A percentile compares a stretch with the other conserved stretches of the same genome.
phyloP scores from a whole-genome alignment of 2,797 vertebrate species.

The Malacoctenus gilli region DNA sequence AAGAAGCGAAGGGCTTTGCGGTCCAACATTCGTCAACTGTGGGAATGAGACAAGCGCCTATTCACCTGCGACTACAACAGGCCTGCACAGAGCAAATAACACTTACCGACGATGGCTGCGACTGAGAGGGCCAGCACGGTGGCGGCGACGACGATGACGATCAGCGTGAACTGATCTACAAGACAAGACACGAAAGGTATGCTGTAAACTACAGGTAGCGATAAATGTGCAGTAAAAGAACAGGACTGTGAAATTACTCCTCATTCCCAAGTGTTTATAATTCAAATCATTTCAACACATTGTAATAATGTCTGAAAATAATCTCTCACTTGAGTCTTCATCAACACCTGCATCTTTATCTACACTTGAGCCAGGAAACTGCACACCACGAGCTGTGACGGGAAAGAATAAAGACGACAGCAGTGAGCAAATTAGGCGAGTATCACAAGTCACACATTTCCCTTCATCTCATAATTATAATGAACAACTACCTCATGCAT shows the following conservation, averaged over 20 bases:
- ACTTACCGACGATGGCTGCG: slow-evolving; percentile 68
- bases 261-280: too few relatives aligned
- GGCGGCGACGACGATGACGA: slow-evolving; percentile 68
- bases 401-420: background rate
- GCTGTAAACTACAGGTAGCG: too few relatives aligned
- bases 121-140: slow-evolving; percentile 63
- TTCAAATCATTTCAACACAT: background rate
- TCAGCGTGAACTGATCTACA: slow-evolving; percentile 61
- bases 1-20: slow-evolving; percentile 13
- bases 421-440: background rate
- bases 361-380: background rate
- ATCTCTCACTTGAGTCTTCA: slow-evolving; percentile 29
- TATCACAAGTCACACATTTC: too few relatives aligned
- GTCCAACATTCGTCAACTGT: slow-evolving; percentile 27
- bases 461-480: too few relatives aligned
- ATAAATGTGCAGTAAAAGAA: too few relatives aligned
- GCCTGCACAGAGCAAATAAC: slow-evolving; percentile 1
- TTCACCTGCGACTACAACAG: slow-evolving; percentile 13
- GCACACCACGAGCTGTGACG: background rate
- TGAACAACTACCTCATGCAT: too few relatives aligned
- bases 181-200: slow-evolving; percentile 3
- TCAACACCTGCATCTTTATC: slow-evolving; percentile 31
- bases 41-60: slow-evolving; percentile 16
- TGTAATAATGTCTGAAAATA: background rate
- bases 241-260: too few relatives aligned